Percentiles rank a stretch among this genome's conserved stretches.
phyloP scores from a whole-genome alignment of 2,797 vertebrate species.

The Acipenser oxyrinchus region DNA sequence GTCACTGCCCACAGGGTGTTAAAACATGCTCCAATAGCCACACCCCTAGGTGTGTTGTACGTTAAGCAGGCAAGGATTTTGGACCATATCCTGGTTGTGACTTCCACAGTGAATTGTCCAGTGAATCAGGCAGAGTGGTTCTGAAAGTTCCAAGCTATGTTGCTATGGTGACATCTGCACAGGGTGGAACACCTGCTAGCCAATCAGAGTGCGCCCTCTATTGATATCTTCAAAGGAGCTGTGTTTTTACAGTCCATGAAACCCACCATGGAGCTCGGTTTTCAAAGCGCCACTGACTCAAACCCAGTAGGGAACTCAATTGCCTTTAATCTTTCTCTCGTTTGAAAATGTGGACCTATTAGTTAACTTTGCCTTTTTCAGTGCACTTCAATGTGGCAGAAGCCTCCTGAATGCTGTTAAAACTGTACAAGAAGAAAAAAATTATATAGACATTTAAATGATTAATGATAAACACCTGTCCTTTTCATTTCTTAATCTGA shows the following conservation, averaged over 20 bases:
- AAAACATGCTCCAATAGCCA: too few relatives aligned
- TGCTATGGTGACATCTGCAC: too few relatives aligned
- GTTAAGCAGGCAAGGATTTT: too few relatives aligned
- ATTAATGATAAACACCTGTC: conserved; percentile 46
- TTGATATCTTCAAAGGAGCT: conserved; percentile 74
- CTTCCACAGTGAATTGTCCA: too few relatives aligned
- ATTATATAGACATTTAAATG: conserved; percentile 5
- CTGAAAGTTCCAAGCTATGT: too few relatives aligned
- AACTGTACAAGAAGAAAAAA: conserved; percentile 30
- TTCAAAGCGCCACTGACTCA: conserved; percentile 68
- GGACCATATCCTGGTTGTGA: too few relatives aligned
- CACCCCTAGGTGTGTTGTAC: too few relatives aligned
- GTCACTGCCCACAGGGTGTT: too few relatives aligned
- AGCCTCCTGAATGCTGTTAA: conserved; percentile 60
- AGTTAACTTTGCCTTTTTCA: conserved; percentile 71
- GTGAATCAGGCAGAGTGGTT: too few relatives aligned
- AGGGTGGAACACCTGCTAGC: too few relatives aligned
- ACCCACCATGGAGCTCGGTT: conserved; percentile 62
- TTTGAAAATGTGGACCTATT: conserved; percentile 77
- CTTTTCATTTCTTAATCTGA: conserved; percentile 34
- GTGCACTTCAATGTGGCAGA: conserved; percentile 68
- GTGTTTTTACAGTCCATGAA: conserved; percentile 69
- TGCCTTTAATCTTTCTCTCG: conserved; percentile 75
- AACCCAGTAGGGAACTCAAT: conserved; percentile 72
- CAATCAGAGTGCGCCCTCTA: too few relatives aligned